Conservation (phyloP, 2,113 vertebrate species). For the Scomber colias region DNA sequence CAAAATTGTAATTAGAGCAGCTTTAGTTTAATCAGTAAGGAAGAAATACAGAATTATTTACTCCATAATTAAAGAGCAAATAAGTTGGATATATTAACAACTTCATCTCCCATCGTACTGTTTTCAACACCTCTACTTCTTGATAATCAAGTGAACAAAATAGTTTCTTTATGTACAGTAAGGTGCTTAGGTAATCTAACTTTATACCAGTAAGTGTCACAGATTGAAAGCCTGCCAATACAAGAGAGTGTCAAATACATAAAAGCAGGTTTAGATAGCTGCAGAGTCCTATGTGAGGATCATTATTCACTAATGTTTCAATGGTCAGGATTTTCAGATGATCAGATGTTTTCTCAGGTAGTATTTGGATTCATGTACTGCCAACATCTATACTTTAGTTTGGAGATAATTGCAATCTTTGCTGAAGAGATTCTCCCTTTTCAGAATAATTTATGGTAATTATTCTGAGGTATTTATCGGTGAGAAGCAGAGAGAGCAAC, state of each 20-base stretch:
- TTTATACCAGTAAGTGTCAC: background rate
- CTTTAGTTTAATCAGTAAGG: background rate
- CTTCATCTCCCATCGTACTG: too few species aligned
- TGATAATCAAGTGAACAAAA: too few species aligned
- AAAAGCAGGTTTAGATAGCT: background rate
- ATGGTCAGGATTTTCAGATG: background rate
- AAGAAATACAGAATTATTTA: background rate
- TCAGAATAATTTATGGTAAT: conserved; percentile 53
- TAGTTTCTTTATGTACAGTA: too few species aligned
- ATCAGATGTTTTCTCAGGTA: background rate
- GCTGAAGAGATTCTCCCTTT: conserved; percentile 13
- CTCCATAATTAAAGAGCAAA: background rate
- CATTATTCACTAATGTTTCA: background rate
- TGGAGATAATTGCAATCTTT: conserved; percentile 17
- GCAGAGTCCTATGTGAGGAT: background rate
- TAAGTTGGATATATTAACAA: too few species aligned
- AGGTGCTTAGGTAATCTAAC: too few species aligned
- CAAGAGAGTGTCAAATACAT: background rate
- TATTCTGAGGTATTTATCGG: conserved; percentile 31
- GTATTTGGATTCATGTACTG: background rate
- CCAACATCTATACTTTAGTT: background rate
- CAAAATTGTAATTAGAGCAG: background rate
- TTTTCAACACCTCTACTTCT: background rate
- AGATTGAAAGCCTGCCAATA: background rate
- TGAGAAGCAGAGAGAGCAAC: conserved; percentile 22